These are phyloP conservation scores for Catocala sponsa DNA, from an alignment of 2,888 invertebrate genomes.

Conservation along the genomic window DNA sequence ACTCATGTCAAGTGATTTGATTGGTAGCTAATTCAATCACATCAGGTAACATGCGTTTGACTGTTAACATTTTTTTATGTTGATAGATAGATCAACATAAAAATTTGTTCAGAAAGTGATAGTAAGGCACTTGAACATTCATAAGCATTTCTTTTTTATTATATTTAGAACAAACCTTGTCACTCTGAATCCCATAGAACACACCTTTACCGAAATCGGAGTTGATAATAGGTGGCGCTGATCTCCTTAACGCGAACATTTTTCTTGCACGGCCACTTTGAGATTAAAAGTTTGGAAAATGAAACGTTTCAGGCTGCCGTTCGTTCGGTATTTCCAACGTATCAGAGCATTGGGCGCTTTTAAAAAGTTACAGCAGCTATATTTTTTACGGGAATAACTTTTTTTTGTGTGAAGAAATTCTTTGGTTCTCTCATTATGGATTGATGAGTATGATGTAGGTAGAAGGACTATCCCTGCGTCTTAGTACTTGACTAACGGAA, in stretches of 20 bases:
- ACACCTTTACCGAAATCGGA: constrained; percentile 55
- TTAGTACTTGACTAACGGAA: too few relatives aligned
- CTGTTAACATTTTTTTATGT: too few relatives aligned
- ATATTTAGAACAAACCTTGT: too few relatives aligned
- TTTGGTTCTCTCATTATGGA: neutral
- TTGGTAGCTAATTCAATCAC: too few relatives aligned
- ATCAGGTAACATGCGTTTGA: too few relatives aligned
- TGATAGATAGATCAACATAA: too few relatives aligned
- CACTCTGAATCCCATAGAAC: constrained; percentile 21
- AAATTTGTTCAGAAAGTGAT: too few relatives aligned
- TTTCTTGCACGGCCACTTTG: constrained; percentile 88
- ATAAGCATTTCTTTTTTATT: too few relatives aligned
- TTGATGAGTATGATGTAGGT: too few relatives aligned
- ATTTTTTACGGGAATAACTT: constrained; percentile 1
- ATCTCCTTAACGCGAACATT: constrained; percentile 84
- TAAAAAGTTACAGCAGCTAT: constrained; percentile 30
- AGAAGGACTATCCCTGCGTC: too few relatives aligned
- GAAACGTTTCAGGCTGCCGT: constrained; percentile 70
- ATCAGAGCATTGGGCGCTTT: constrained; percentile 67
- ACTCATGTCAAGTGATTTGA: too few relatives aligned
- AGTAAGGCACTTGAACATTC: too few relatives aligned
- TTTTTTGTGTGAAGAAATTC: neutral
- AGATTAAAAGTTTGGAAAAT: constrained; percentile 87
- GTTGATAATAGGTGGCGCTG: constrained; percentile 87
- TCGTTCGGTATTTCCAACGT: constrained; percentile 59